Conservation (phyloP, 2,888 invertebrate species). For the Aricia artaxerxes region DNA sequence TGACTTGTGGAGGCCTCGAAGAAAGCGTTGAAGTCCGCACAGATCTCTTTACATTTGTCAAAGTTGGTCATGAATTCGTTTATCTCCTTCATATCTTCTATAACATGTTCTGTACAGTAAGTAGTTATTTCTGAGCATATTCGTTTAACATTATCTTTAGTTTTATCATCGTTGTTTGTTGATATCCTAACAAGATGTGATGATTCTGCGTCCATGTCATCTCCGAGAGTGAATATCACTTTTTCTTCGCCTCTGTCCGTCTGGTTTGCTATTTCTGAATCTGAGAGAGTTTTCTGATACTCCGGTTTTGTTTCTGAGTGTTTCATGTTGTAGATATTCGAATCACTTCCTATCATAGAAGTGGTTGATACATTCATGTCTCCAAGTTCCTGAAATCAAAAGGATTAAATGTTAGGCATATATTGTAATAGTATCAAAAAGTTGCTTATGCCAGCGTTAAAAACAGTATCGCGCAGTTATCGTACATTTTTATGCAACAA, state of each 20-base stretch:
- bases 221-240: slow-evolving; percentile 69
- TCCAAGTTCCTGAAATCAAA: slow-evolving; percentile 58
- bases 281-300: slow-evolving; percentile 57
- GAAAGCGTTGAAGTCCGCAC: slow-evolving; percentile 24
- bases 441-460: too few species aligned
- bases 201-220: slow-evolving; percentile 42
- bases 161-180: slow-evolving; percentile 63
- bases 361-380: slow-evolving; percentile 65
- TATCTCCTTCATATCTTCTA: slow-evolving; percentile 45
- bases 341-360: slow-evolving; percentile 75
- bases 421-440: neutral
- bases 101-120: slow-evolving; percentile 53
- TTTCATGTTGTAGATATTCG: slow-evolving; percentile 71
- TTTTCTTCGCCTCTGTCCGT: slow-evolving; percentile 41
- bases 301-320: slow-evolving; percentile 51
- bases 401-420: neutral
- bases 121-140: slow-evolving; percentile 67
- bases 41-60: slow-evolving; percentile 26
- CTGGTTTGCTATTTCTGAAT: slow-evolving; percentile 63
- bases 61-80: slow-evolving; percentile 25
- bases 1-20: neutral
- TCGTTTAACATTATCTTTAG: slow-evolving; percentile 58
- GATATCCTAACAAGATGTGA: slow-evolving; percentile 62
- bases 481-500: too few species aligned
- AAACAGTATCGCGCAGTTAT: too few species aligned